Evolutionary conservation across 2,113 vertebrate species (phyloP).

Genomic region (Chloebia gouldiae): DNA sequence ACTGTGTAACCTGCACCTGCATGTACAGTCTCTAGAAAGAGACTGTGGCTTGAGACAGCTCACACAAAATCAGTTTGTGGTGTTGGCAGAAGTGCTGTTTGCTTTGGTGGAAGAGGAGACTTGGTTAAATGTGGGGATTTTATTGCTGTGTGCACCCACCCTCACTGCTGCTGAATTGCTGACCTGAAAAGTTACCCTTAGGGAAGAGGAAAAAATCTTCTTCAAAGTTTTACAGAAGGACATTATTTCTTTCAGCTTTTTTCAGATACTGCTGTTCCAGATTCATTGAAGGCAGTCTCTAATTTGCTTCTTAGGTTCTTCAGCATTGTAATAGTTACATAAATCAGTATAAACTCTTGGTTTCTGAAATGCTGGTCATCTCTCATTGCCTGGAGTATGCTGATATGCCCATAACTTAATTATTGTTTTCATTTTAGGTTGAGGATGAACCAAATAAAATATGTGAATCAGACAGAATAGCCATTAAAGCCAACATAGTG

Average conservation of each 20-base stretch:
- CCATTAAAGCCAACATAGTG: constrained; percentile 97
- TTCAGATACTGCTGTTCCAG: background rate
- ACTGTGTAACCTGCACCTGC: background rate
- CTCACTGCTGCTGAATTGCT: background rate
- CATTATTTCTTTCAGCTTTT: background rate
- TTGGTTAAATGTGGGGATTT: background rate
- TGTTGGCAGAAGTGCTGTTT: background rate
- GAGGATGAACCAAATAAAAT: constrained; percentile 99
- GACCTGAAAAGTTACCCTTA: background rate
- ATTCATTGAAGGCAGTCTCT: background rate
- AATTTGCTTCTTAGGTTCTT: background rate
- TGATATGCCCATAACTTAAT: background rate
- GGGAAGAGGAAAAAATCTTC: background rate
- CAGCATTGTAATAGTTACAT: background rate
- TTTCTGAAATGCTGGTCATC: background rate
- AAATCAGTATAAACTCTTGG: background rate
- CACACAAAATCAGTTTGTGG: background rate
- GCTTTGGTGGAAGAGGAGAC: background rate
- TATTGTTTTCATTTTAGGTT: constrained; percentile 76
- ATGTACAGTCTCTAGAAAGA: background rate
- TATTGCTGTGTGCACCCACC: background rate
- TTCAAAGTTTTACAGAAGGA: background rate
- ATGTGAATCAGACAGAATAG: constrained; percentile 88
- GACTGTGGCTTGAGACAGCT: background rate
- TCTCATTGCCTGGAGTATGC: background rate